Base-by-base conservation (phyloP, 2,888 invertebrate genomes). In the Cryptops parisi region DNA sequence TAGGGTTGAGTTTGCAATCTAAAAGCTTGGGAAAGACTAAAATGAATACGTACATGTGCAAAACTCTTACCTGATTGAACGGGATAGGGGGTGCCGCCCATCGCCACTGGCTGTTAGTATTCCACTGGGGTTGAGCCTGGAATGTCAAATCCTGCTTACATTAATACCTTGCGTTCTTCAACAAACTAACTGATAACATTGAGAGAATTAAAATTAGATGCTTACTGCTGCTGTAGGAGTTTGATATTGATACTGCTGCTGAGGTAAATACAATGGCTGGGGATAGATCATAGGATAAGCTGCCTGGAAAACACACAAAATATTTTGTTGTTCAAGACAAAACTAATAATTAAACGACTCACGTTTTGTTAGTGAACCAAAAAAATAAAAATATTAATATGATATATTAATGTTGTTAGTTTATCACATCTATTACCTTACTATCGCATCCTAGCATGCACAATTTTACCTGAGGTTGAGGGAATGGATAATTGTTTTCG, bases 401-500 rank as follows among this genome's bases (percentile, higher is more conserved):
- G n/a, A n/a, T n/a, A n/a, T n/a, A n/a, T n/a, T n/a, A n/a, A n/a
- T n/a, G n/a, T n/a, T n/a, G n/a, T n/a, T n/a, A n/a, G n/a, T n/a
- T n/a, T n/a, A n/a, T n/a, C n/a, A n/a, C n/a, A n/a, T n/a, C n/a
- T n/a, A n/a, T n/a, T n/a, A n/a, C n/a, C n/a, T n/a, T n/a, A n/a
- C n/a, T n/a, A n/a, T n/a, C n/a, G n/a, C n/a, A n/a, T n/a, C n/a
- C n/a, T n/a, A n/a, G n/a, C n/a, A n/a, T n/a, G n/a, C n/a, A n/a
- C n/a, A n/a, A n/a, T 23, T 39, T 54, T 40, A 60, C 60, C 57
- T 60, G 60, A 40, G 60, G 57, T 33, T 56, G 58, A 24, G 56
- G 56, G 21, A 54, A 55, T 41, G 54, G 49, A 15, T 57, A 58
- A 21, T 55, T 49, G 33, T 48, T 64, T 50, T 68, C 69, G 39